phyloP scores from a whole-genome alignment of 2,888 invertebrate genomes.

The Dryococelus australis region DNA sequence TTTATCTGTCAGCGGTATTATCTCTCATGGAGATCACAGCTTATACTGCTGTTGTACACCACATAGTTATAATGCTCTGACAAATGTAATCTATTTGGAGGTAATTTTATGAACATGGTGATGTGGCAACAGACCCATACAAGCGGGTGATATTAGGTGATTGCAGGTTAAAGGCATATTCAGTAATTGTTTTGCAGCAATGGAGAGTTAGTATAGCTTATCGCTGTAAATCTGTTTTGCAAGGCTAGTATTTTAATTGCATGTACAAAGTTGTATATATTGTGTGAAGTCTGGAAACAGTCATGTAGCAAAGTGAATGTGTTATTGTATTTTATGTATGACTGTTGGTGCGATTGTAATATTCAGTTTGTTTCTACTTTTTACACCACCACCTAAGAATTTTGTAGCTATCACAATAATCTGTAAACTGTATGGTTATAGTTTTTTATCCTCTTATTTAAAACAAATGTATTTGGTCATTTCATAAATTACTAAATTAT shows the following conservation, averaged over 20 bases:
- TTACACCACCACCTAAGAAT: background rate
- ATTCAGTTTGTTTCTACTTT: background rate
- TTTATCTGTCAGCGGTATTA: background rate
- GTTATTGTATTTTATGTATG: background rate
- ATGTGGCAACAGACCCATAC: background rate
- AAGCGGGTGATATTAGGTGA: background rate
- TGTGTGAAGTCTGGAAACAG: background rate
- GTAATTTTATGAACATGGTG: background rate
- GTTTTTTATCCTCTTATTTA: background rate
- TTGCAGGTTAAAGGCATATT: background rate
- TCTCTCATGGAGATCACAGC: background rate
- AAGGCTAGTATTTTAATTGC: background rate
- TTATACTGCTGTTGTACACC: background rate
- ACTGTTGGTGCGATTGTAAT: background rate
- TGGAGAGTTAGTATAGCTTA: constrained; percentile 16
- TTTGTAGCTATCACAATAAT: background rate
- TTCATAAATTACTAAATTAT: background rate
- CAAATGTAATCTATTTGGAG: background rate
- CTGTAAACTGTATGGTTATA: background rate
- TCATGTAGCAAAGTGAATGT: background rate
- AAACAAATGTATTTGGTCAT: background rate
- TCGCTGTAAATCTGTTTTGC: constrained; percentile 16
- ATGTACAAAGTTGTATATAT: background rate
- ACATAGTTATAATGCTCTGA: background rate
- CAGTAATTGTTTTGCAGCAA: background rate